Evolutionary conservation across 2,113 vertebrate species (phyloP).

Genomic region (Ia io): DNA sequence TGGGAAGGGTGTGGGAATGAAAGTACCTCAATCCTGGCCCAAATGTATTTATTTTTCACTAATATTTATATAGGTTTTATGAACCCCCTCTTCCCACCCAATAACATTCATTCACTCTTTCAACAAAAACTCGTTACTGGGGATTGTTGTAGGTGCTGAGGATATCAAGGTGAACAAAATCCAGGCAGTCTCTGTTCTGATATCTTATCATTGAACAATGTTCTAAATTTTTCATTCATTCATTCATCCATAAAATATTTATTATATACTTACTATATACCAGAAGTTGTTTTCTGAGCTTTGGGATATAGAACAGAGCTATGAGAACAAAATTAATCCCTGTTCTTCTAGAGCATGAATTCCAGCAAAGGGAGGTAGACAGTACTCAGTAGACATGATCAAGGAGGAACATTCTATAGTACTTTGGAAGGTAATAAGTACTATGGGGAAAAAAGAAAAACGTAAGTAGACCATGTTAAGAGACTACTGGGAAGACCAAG

Average conservation of each 20-base stretch:
- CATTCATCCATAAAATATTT: background rate
- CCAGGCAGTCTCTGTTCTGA: background rate
- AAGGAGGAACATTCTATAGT: background rate
- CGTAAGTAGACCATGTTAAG: background rate
- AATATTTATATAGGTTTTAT: background rate
- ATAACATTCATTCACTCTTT: background rate
- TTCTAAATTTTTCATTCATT: background rate
- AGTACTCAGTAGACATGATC: background rate
- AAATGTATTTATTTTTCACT: background rate
- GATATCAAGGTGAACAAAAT: background rate
- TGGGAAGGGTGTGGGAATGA: background rate
- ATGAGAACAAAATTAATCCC: background rate
- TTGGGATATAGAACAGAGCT: background rate
- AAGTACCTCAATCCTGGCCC: background rate
- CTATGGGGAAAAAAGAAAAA: background rate
- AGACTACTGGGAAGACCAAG: background rate
- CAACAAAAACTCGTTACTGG: background rate
- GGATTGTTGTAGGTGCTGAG: background rate
- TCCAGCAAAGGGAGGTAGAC: background rate
- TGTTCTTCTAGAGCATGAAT: background rate
- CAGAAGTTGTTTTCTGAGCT: constrained; percentile 20
- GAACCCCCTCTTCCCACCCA: background rate
- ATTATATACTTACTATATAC: background rate
- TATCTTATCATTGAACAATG: background rate
- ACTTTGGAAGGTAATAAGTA: background rate